Percentiles rank a stretch among this genome's conserved stretches.
Conservation (phyloP, 2,113 vertebrate genomes). For the Acinonyx jubatus region DNA sequence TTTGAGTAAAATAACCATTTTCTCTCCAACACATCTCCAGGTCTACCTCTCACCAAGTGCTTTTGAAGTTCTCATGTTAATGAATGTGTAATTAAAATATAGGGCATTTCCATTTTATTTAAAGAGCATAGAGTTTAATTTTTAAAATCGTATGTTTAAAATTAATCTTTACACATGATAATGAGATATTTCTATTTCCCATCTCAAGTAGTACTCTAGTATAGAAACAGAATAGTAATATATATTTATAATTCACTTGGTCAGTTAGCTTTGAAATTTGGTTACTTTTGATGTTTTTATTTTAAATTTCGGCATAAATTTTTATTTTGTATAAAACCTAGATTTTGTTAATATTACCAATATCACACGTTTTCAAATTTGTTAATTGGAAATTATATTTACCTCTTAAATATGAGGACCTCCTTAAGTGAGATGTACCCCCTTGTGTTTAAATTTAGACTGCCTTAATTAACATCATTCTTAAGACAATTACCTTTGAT, state of each 20-base stretch:
- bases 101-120: neutral
- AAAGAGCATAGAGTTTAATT: neutral
- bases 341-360: neutral
- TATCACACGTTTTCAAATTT: neutral
- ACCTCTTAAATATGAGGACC: neutral
- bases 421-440: neutral
- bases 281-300: neutral
- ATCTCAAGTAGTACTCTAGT: neutral
- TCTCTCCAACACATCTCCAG: neutral
- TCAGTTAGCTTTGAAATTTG: neutral
- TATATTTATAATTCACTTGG: neutral
- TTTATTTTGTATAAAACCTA: neutral
- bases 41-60: neutral
- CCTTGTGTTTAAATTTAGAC: neutral
- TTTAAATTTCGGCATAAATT: constrained; percentile 19
- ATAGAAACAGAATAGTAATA: neutral
- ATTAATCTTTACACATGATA: neutral
- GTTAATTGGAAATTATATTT: neutral
- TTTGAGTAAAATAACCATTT: neutral
- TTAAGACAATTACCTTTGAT: neutral
- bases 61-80: neutral
- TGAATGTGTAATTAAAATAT: neutral
- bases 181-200: neutral
- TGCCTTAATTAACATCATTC: neutral
- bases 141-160: neutral